Evolutionary conservation across 2,797 vertebrate genomes (phyloP), one percentile per base, ranked within the genome.

Genomic region (Arremon aurantiirostris): DNA sequence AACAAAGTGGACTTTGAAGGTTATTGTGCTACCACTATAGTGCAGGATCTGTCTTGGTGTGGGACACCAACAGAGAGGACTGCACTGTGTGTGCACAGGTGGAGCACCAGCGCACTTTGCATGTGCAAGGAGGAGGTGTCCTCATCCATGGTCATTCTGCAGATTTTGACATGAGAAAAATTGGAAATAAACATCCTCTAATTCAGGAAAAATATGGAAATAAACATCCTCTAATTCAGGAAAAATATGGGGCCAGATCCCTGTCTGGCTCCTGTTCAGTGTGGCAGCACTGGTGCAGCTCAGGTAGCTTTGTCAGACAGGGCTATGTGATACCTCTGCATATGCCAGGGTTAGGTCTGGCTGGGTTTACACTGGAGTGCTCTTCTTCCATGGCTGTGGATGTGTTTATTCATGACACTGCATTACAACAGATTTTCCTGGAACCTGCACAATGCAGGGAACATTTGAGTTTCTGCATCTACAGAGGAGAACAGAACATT

Each of bases 1-100:
- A 94, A 75, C 71, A 90, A 83, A 91, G 82, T 69, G 75, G 80
- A 86, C 75, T 94, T 91, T 91, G 90, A 92, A 95, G 84, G 84
- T 94, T 81, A 68, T 89, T 82, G 63, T 30, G 60, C 0, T 10
- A 78, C 57, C 13, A 6, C 66, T 91, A 52, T 26, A 68, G 37
- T 42, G 71, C 53, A 60, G 57, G 18, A 53, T 82, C 24, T 86
- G 56, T 34, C 46, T 60, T 32, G 52, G 24, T 34, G 28, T 41
- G 23, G 44, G 68, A 80, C 37, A 39, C 21, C 39, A 42, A 16
- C 18, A 52, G 26, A 24, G 34, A 86, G n/a, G n/a, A 80, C 18
- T 34, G 42, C 9, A 20, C 52, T 65, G 42, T 46, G 44, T 57
- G 64, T 44, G 47, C 46, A 11, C 28, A 35, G 27, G 35, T 47